Evolutionary conservation across 1,140 invertebrate species (phyloP).

Genomic region (Zaprionus ghesquierei): DNA sequence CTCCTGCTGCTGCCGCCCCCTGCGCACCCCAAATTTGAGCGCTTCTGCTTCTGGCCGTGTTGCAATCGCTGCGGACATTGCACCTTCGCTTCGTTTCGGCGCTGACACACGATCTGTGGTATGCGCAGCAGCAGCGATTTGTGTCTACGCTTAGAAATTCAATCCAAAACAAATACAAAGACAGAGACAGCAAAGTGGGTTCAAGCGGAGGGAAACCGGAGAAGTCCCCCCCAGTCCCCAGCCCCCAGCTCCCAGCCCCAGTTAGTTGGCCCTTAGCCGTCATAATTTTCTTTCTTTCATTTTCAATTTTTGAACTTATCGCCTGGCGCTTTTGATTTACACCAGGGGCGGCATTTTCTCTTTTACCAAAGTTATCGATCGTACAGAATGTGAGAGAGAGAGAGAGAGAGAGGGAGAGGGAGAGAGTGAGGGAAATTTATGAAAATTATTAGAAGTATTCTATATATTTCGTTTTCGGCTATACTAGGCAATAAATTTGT

Average conservation of each 20-base stretch:
- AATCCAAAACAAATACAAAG: conserved; percentile 46
- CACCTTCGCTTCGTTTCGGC: conserved; percentile 58
- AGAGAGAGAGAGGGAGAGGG: neutral
- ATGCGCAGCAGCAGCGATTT: conserved; percentile 72
- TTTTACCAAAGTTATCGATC: neutral
- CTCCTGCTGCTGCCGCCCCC: neutral
- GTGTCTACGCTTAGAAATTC: conserved; percentile 78
- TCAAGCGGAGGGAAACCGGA: neutral
- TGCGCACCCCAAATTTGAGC: neutral
- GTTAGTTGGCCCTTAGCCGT: conserved; percentile 1
- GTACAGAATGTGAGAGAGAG: neutral
- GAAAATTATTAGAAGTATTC: conserved; percentile 81
- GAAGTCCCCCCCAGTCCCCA: neutral
- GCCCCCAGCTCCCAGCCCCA: neutral
- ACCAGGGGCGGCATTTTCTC: conserved; percentile 65
- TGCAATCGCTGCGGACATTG: conserved; percentile 67
- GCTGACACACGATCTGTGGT: conserved; percentile 73
- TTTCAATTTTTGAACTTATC: conserved; percentile 53
- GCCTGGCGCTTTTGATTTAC: conserved; percentile 66
- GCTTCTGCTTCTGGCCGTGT: too few relatives aligned
- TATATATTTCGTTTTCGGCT: conserved; percentile 67
- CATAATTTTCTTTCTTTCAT: conserved; percentile 21
- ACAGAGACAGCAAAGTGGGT: conserved; percentile 15
- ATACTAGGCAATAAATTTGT: conserved; percentile 78
- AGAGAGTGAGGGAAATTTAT: conserved; percentile 59